Evolutionary conservation across 37 sponge, comb jelly and placozoan species (phyloP).

Genomic region (Diacarnus erythraeanus): DNA sequence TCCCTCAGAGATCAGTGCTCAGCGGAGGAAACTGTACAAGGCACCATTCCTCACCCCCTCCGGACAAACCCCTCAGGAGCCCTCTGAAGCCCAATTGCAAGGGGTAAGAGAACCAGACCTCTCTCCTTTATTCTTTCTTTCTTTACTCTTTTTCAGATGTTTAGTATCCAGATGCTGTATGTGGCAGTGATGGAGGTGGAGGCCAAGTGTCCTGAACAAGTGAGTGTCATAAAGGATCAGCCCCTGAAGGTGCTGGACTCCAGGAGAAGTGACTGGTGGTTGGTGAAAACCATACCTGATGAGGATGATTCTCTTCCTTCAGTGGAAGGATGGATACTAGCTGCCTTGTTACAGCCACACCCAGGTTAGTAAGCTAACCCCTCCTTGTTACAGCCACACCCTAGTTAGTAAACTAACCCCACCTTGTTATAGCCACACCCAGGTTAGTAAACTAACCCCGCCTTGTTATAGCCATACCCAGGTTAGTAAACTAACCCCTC

Average conservation of each 20-base stretch:
- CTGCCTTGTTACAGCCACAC: constrained; percentile 14
- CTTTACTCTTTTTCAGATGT: constrained; percentile 23
- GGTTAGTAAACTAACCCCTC: too few relatives aligned
- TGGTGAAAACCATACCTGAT: constrained; percentile 46
- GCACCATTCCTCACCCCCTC: constrained; percentile 31
- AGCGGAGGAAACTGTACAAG: constrained; percentile 32
- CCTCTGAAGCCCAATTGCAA: constrained; percentile 39
- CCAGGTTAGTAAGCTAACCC: too few relatives aligned
- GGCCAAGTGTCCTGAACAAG: constrained; percentile 31
- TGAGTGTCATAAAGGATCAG: constrained; percentile 55
- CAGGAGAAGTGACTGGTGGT: constrained; percentile 77
- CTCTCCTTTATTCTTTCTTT: neutral
- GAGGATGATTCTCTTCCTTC: neutral
- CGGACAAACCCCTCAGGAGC: constrained; percentile 8
- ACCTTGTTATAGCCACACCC: too few relatives aligned
- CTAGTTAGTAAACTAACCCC: too few relatives aligned
- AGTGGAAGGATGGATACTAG: constrained; percentile 63
- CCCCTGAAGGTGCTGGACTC: constrained; percentile 52
- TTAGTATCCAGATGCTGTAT: constrained; percentile 22
- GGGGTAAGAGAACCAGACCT: constrained; percentile 27
- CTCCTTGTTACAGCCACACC: too few relatives aligned
- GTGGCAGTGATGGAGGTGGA: constrained; percentile 36
- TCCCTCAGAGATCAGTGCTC: constrained; percentile 1
- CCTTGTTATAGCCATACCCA: too few relatives aligned
- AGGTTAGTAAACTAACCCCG: too few relatives aligned